Evolutionary conservation across 2,113 vertebrate species (phyloP), one percentile per base, ranked within the genome.

Genomic region (Platysteira castanea): DNA sequence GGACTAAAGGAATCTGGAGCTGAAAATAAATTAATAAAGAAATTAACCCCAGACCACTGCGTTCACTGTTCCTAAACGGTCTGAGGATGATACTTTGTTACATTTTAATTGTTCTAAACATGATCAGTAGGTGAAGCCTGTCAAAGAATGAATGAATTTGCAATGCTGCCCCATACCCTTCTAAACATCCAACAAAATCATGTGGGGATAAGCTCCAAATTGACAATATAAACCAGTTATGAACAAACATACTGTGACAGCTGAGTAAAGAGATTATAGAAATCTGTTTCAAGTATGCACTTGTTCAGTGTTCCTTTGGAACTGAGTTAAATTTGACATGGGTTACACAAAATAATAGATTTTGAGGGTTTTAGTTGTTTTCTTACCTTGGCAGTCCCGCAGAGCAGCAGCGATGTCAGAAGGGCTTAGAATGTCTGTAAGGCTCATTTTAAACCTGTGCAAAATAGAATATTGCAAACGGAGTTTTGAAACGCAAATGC

Each of bases 371-470:
- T 50, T 27, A 69, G 30, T 68, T 85, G 28, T 64, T 35, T 63
- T 31, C 81, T 97, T 97, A 99, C 99, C 99, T 99, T 99, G 98
- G 98, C 99, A 99, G 97, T 99, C 99, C 96, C 98, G 99, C 94
- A 99, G 92, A 81, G 99, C 99, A 47, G 99, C 99, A 33, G 98
- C 98, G 33, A 99, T 99, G 96, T 98, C 99, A 10, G 98, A 98
- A 89, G 99, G 98, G 35, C 98, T 99, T 56, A 99, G 99, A 82
- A 99, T 96, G 46, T 99, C 99, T 65, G 98, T 98, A 94, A 99
- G 98, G 88, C 98, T 99, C 99, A 99, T 99, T 79, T 97, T 98
- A 96, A 94, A 98, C 96, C 99, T 99, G 97, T 67, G 53, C 84
- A 75, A 42, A 97, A 91, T 5, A 80, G 73, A 42, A 73, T 21